Conservation (phyloP, 2,113 vertebrate genomes). For the Zootoca vivipara region DNA sequence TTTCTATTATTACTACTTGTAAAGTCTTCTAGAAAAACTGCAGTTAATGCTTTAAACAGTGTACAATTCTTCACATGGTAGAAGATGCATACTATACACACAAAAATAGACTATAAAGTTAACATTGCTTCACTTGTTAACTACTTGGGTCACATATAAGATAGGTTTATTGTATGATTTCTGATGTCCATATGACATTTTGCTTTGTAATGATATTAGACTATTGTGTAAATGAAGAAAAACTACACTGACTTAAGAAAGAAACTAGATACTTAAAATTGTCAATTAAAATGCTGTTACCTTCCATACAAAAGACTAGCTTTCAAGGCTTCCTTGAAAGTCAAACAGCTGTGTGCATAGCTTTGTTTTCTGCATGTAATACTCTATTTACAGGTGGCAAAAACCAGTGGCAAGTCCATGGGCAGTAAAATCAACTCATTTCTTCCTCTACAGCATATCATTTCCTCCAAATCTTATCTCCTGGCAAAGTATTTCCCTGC, state of each 20-base stretch:
- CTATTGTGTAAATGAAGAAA: conserved; percentile 45
- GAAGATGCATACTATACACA: conserved; percentile 17
- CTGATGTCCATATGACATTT: conserved; percentile 4
- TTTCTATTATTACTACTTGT: neutral
- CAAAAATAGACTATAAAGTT: neutral
- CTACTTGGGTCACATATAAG: conserved; percentile 11
- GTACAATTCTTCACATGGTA: neutral
- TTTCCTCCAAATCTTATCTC: conserved; percentile 43
- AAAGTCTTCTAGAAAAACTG: conserved; percentile 2
- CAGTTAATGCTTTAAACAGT: conserved; percentile 17
- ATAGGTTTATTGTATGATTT: conserved; percentile 14
- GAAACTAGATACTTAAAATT: conserved; percentile 64
- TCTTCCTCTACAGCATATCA: conserved; percentile 55
- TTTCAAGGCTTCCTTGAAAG: conserved; percentile 24
- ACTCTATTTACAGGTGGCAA: conserved; percentile 47
- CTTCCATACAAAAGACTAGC: conserved; percentile 60
- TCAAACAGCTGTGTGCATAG: neutral
- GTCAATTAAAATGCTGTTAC: conserved; percentile 69
- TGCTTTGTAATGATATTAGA: conserved; percentile 23
- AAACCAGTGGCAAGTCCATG: conserved; percentile 54
- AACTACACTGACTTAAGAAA: conserved; percentile 62
- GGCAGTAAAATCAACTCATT: conserved; percentile 54
- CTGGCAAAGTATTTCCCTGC: conserved; percentile 44
- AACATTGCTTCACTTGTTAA: conserved; percentile 28
- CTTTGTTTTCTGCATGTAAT: conserved; percentile 33